These are phyloP conservation scores for Mobula hypostoma DNA, from an alignment of 2,113 vertebrate species.

Conservation along the genomic window DNA sequence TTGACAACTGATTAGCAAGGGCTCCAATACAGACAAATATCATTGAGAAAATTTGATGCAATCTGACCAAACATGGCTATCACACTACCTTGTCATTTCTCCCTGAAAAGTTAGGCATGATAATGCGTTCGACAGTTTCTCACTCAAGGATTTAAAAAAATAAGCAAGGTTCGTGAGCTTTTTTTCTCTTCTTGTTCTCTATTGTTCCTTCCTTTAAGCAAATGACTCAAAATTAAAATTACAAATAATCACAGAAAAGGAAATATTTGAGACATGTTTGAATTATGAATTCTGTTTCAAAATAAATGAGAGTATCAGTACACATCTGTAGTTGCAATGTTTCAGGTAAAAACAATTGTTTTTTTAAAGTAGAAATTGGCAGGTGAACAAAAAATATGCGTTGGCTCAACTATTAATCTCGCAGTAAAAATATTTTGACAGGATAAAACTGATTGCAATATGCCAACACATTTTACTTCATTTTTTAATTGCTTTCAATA, in stretches of 20 bases:
- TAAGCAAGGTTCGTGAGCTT: background rate
- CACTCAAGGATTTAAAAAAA: background rate
- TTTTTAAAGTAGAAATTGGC: background rate
- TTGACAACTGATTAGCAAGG: conserved; percentile 3
- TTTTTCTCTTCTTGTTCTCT: too few relatives aligned
- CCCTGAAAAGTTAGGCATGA: background rate
- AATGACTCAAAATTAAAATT: background rate
- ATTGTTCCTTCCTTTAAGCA: too few relatives aligned
- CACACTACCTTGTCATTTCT: background rate
- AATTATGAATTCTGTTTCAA: background rate
- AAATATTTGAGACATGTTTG: background rate
- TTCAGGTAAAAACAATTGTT: background rate
- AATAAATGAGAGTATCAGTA: background rate
- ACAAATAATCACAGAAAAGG: background rate
- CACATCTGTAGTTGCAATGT: background rate
- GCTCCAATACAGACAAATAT: background rate
- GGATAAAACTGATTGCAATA: background rate
- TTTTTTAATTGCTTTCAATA: conserved; percentile 23
- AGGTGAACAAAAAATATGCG: conserved; percentile 15
- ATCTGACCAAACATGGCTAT: conserved; percentile 1
- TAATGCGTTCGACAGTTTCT: background rate
- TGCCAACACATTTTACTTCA: conserved; percentile 6
- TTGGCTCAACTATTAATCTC: background rate
- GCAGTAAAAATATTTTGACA: conserved; percentile 29
- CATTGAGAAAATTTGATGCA: conserved; percentile 18